Evolutionary conservation across 2,888 invertebrate genomes (phyloP).

Genomic region (Drosophila phalerata): DNA sequence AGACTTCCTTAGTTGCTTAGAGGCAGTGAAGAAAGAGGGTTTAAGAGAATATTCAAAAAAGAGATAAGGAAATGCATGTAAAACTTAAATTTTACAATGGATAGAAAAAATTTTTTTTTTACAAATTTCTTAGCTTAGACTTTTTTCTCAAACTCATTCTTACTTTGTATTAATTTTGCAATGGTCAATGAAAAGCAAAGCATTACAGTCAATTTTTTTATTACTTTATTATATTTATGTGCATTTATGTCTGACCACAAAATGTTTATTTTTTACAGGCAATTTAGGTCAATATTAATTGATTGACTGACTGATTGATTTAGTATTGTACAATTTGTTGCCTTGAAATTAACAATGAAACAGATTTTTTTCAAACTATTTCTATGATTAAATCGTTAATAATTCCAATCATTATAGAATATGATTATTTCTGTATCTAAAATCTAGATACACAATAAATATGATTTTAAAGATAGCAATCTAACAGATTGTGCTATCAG

Average conservation of each 20-base stretch:
- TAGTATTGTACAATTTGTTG: conserved; percentile 31
- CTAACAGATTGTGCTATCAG: conserved; percentile 25
- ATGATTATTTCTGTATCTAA: neutral
- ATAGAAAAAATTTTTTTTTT: conserved; percentile 7
- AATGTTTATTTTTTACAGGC: conserved; percentile 41
- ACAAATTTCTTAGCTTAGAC: neutral
- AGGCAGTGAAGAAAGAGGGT: no score
- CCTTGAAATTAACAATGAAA: conserved; percentile 13
- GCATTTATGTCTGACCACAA: conserved; percentile 42
- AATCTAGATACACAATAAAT: conserved; percentile 12
- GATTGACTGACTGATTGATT: conserved; percentile 35
- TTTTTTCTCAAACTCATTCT: neutral
- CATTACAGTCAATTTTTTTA: conserved; percentile 44
- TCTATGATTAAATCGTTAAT: neutral
- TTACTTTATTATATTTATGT: conserved; percentile 42
- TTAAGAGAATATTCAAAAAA: no score
- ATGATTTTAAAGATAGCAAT: conserved; percentile 12
- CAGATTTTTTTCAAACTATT: neutral
- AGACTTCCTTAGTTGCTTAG: no score
- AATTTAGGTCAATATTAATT: conserved; percentile 66
- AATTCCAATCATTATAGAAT: neutral
- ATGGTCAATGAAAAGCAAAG: conserved; percentile 32
- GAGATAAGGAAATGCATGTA: no score
- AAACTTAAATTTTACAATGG: no score
- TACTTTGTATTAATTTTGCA: conserved; percentile 27